Evolutionary conservation across 92 coral and sea anemone species (phyloP).

Genomic region (Actinernus sp.): DNA sequence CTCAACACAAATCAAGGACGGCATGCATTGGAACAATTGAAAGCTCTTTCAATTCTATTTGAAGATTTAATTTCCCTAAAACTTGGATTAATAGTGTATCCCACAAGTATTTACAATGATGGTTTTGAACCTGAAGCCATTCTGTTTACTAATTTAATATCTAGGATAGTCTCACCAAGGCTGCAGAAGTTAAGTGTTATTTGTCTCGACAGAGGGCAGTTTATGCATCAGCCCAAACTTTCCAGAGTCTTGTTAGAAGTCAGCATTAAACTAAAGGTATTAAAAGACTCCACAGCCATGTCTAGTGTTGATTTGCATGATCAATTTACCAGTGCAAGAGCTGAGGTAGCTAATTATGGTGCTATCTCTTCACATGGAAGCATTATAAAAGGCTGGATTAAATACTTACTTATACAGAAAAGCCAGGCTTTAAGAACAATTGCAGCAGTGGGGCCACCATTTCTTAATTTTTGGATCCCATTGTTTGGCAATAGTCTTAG

Average conservation of each 20-base stretch:
- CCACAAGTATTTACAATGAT: conserved; percentile 24
- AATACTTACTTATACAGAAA: not conserved
- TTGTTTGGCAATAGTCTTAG: conserved; percentile 38
- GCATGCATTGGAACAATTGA: conserved; percentile 24
- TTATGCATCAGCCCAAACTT: conserved; percentile 20
- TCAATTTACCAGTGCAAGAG: conserved; percentile 17
- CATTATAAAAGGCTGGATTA: conserved; percentile 39
- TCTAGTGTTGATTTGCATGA: conserved; percentile 17
- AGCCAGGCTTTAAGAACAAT: conserved; percentile 5
- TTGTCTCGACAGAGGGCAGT: conserved; percentile 22
- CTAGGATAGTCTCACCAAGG: conserved; percentile 34
- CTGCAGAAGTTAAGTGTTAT: conserved; percentile 4
- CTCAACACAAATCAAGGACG: conserved; percentile 9
- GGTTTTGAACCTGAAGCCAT: conserved; percentile 40
- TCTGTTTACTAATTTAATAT: conserved; percentile 17
- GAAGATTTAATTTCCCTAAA: conserved; percentile 25
- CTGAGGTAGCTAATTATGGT: conserved; percentile 1
- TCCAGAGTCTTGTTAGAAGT: conserved; percentile 26
- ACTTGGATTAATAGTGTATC: conserved; percentile 22
- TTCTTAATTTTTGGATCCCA: conserved; percentile 44
- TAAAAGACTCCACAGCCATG: not conserved
- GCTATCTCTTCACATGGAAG: conserved; percentile 32
- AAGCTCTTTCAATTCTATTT: conserved; percentile 24
- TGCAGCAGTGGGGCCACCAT: conserved; percentile 25
- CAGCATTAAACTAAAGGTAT: conserved; percentile 2